phyloP scores from a whole-genome alignment of 2,113 vertebrate species.

The Cricetomys ansorgei region DNA sequence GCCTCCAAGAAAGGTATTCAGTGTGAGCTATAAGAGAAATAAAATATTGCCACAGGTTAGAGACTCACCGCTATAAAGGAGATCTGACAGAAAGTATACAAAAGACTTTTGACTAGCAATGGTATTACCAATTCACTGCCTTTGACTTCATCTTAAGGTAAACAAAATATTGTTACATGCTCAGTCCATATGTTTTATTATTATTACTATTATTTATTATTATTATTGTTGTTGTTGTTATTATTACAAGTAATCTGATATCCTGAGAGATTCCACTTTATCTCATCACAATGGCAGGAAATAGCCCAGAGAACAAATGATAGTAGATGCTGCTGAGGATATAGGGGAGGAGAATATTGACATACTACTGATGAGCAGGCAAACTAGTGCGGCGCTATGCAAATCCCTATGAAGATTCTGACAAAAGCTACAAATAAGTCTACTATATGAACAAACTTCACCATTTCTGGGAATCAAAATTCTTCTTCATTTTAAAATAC shows the following conservation, averaged over 20 bases:
- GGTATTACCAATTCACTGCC: conserved; percentile 62
- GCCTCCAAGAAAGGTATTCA: background rate
- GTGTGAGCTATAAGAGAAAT: background rate
- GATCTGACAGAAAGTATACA: conserved; percentile 60
- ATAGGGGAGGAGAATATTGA: background rate
- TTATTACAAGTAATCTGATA: conserved; percentile 55
- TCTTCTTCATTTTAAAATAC: too few species aligned
- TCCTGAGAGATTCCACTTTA: conserved; percentile 24
- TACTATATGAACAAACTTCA: background rate
- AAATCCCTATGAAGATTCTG: background rate
- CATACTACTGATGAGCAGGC: background rate
- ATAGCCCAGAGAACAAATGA: background rate
- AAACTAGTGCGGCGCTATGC: background rate
- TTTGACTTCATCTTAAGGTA: conserved; percentile 70
- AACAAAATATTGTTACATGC: conserved; percentile 61
- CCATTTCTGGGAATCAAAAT: background rate
- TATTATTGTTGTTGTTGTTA: background rate
- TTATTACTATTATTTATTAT: too few species aligned
- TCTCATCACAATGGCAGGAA: background rate
- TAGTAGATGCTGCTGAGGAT: background rate
- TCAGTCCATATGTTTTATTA: too few species aligned
- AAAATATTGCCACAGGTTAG: conserved; percentile 60
- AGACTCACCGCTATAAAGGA: conserved; percentile 59
- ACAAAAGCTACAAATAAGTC: background rate
- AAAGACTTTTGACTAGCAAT: conserved; percentile 66